Evolutionary conservation across 2,113 vertebrate species (phyloP), one percentile per base, ranked within the genome.

Genomic region (Cyprinodon tularosa): DNA sequence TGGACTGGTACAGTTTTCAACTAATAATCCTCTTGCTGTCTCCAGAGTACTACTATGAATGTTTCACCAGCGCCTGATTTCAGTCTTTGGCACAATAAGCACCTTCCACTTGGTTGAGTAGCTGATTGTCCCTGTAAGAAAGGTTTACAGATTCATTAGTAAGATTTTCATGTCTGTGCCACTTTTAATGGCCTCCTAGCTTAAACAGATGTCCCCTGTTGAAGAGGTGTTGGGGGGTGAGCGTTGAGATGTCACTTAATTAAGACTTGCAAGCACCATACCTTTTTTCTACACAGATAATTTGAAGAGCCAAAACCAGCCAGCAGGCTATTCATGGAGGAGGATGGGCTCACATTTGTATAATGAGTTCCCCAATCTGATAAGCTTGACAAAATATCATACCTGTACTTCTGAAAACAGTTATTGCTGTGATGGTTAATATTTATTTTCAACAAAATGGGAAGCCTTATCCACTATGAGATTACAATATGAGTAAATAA

Each of bases 81-180:
- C 71, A 62, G 74, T 64, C 72, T 53, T 68, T 14, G 15, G 71
- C 63, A 84, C 74, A 78, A 74, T 84, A 75, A 85, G 74, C 72
- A 53, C 64, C 71, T 80, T 89, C 67, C 84, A 83, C 86, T 76
- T 63, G 80, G 78, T 63, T 84, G 72, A 87, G 74, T 80, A 85
- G 73, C 72, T 84, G 85, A 85, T 84, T 82, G 79, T 72, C 76
- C 71, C 36, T 38, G 67, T 82, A 74, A 81, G 68, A 81, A 85
- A 86, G 82, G 71, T 88, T 91, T 89, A 90, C 84, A 36, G 71
- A 86, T 66, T 84, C 86, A 90, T 90, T 90, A 88, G 75, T 78
- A 77, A 74, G 71, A 75, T 86, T 90, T 90, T 83, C 84, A 84
- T 75, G 76, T 83, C 80, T 71, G 50, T 86, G 84, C 73, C 84